Base-by-base conservation (phyloP, 1,140 invertebrate genomes). In the Saxidomus purpurata region DNA sequence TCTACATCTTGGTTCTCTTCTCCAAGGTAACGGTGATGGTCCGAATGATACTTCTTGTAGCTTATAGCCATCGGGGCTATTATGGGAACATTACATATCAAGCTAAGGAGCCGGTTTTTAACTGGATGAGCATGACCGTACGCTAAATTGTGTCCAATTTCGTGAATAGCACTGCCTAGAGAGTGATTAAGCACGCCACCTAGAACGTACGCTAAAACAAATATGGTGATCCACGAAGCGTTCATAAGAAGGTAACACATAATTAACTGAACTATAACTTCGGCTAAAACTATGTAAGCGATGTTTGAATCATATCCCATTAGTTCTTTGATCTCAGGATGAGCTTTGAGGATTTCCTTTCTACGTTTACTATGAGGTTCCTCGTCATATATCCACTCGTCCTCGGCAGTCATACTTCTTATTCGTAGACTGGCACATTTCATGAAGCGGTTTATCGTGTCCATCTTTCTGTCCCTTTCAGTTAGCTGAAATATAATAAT, bases 61-160 rank as follows among this genome's bases (percentile, higher is more conserved):
- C 94, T 94, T 11, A 96, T 93, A 6, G 95, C 94, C 92, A 95
- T 94, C 9, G 96, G 96, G 25, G 95, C 92, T 17, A 91, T 94
- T 13, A 96, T 91, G 9, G 95, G 95, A 25, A 96, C 91, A 81
- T 96, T 96, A 74, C 93, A 94, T 89, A 94, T 93, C n/a, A 95
- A 90, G 40, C 95, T 95, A 15, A 96, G 90, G 0, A 95, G 40
- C 47, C 95, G 87, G 89, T 96, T 96, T 31, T 91, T 86, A 43
- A 87, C 87, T 15, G 94, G 94, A 52, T 91, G 76, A 15, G 90
- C 88, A 74, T 96, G 94, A 15, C 95, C 96, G 88, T 95, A 96
- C 0, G 95, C 95, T 52, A 95, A 89, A 85, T 96, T 96, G 83
- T 96, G 96, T 52, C 94, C 95, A 17, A 96, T 95, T 92, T 96